Percentiles rank a stretch among this genome's conserved stretches.
Conservation (phyloP, 2,797 vertebrate species). For the Phrynocephalus vlangalii region DNA sequence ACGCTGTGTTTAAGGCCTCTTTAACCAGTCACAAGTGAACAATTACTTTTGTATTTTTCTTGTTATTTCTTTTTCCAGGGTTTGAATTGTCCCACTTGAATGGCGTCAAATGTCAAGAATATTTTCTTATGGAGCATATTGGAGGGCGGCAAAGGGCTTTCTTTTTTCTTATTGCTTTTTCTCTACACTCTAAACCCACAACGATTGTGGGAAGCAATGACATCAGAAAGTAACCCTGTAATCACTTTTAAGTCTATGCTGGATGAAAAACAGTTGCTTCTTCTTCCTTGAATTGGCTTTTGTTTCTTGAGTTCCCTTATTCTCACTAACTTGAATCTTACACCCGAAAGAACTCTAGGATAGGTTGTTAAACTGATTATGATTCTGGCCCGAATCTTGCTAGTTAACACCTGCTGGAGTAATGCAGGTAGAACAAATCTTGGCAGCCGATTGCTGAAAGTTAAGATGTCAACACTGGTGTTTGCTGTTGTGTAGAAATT, state of each 20-base stretch:
- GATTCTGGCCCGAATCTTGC: neutral
- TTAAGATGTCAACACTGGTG: neutral
- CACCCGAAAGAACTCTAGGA: slow-evolving; percentile 17
- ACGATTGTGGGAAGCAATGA: neutral
- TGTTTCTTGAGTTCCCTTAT: slow-evolving; percentile 14
- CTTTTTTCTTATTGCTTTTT: slow-evolving; percentile 34
- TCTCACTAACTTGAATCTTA: neutral
- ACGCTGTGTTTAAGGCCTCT: slow-evolving; percentile 38
- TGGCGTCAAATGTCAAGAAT: slow-evolving; percentile 19
- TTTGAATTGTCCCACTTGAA: slow-evolving; percentile 16
- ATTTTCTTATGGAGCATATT: slow-evolving; percentile 9
- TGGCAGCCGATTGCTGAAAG: too few species aligned
- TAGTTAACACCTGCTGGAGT: neutral
- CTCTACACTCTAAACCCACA: neutral
- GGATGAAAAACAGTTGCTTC: slow-evolving; percentile 2
- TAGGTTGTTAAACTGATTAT: neutral
- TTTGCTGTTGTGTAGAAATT: neutral
- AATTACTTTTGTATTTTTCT: slow-evolving; percentile 50
- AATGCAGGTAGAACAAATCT: neutral
- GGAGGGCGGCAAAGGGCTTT: slow-evolving; percentile 10
- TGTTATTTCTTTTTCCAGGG: slow-evolving; percentile 27
- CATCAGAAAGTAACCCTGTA: neutral
- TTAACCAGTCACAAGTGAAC: slow-evolving; percentile 55
- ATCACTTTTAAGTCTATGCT: neutral
- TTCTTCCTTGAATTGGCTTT: neutral